Evolutionary conservation across 2,113 vertebrate species (phyloP).

Genomic region (Patagioenas fasciata): DNA sequence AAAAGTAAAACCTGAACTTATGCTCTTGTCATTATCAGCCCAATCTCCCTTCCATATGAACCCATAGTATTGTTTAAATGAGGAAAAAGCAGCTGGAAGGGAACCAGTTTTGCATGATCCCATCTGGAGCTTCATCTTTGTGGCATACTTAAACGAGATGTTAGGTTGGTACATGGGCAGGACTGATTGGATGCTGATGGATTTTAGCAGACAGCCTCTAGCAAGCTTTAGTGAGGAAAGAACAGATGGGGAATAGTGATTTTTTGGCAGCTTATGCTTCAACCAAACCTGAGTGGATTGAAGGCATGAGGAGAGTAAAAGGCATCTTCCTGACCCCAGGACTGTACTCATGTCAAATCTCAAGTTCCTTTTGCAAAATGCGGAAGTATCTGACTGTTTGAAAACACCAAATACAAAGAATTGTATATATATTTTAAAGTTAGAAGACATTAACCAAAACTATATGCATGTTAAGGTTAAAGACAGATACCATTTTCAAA

Average conservation of each 20-base stretch:
- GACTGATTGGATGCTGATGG: constrained; percentile 12
- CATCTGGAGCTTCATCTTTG: constrained; percentile 52
- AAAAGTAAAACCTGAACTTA: constrained; percentile 10
- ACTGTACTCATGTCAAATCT: background rate
- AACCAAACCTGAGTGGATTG: background rate
- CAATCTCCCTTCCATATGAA: background rate
- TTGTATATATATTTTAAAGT: background rate
- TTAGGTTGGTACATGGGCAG: constrained; percentile 18
- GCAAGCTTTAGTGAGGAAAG: constrained; percentile 25
- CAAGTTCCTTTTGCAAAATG: background rate
- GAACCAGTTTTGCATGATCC: constrained; percentile 46
- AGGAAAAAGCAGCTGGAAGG: constrained; percentile 49
- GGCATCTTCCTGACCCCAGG: background rate
- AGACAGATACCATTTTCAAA: background rate
- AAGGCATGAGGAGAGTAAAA: constrained; percentile 6
- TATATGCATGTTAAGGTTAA: background rate
- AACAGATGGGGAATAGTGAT: constrained; percentile 45
- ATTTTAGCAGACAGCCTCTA: constrained; percentile 50
- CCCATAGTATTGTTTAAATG: constrained; percentile 34
- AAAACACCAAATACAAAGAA: background rate
- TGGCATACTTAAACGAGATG: constrained; percentile 32
- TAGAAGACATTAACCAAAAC: background rate
- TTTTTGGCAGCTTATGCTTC: constrained; percentile 34
- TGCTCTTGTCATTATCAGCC: constrained; percentile 17
- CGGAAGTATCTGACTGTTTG: background rate